Evolutionary conservation across 1,140 invertebrate genomes (phyloP).

Genomic region (Lasaia peninsularis): DNA sequence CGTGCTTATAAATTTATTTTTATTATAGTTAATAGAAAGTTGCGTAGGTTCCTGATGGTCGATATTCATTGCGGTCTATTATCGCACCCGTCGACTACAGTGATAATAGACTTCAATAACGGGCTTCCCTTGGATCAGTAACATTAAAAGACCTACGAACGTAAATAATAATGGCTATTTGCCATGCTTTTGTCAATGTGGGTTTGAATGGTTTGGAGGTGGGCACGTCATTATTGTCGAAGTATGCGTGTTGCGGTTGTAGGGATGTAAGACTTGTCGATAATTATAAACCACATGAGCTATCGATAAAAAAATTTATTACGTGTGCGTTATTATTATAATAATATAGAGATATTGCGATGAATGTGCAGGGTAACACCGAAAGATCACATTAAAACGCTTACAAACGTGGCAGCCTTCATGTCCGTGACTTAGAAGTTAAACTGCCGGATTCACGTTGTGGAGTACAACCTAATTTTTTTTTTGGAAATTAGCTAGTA

Average conservation of each 20-base stretch:
- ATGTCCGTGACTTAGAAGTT: no score
- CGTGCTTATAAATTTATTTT: neutral
- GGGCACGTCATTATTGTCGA: conserved; percentile 51
- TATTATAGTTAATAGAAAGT: neutral
- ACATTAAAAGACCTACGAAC: conserved; percentile 51
- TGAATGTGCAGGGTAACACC: no score
- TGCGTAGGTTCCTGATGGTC: neutral
- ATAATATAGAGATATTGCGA: no score
- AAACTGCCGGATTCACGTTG: no score
- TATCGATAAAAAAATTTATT: no score
- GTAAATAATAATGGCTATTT: conserved; percentile 66
- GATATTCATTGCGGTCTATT: conserved; percentile 13
- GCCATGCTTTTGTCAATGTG: conserved; percentile 63
- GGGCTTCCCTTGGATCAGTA: conserved; percentile 35
- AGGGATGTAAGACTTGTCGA: conserved; percentile 31
- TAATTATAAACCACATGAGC: neutral
- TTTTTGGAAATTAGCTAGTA: no score
- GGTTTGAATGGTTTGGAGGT: conserved; percentile 56
- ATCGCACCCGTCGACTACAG: conserved; percentile 16
- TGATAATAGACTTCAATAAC: conserved; percentile 41
- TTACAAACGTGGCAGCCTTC: no score
- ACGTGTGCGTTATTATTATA: no score
- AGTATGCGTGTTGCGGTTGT: conserved; percentile 39
- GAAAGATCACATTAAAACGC: no score
- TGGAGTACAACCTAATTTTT: no score